Conservation (phyloP, 1,140 invertebrate genomes). For the Condylostylus longicornis region DNA sequence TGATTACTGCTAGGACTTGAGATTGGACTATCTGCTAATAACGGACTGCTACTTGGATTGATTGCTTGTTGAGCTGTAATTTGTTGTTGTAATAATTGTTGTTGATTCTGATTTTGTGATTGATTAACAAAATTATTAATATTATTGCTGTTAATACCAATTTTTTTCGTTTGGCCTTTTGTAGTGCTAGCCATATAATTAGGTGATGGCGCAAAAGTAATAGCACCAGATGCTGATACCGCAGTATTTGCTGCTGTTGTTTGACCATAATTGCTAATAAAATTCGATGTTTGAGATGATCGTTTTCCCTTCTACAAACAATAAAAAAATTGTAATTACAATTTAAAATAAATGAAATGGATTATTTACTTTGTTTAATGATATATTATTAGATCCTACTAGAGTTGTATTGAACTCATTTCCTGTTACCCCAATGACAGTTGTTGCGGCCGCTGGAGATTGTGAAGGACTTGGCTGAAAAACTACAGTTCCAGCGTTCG, state of each 20-base stretch:
- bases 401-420: slow-evolving; percentile 32
- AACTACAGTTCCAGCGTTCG: slow-evolving; percentile 31
- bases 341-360: neutral
- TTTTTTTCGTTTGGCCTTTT: slow-evolving; percentile 31
- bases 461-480: slow-evolving; percentile 32
- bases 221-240: slow-evolving; percentile 5
- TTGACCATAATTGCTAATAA: slow-evolving; percentile 3
- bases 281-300: too few relatives aligned
- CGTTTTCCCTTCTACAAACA: slow-evolving; percentile 27
- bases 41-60: slow-evolving; percentile 29
- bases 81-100: slow-evolving; percentile 6
- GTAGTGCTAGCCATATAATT: slow-evolving; percentile 28
- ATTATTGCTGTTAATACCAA: slow-evolving; percentile 3
- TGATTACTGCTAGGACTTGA: slow-evolving; percentile 23
- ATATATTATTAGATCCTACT: slow-evolving; percentile 31
- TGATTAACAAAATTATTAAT: slow-evolving; percentile 10
- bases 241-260: slow-evolving; percentile 15
- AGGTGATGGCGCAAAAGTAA: slow-evolving; percentile 7
- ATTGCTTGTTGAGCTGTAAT: slow-evolving; percentile 22
- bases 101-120: slow-evolving; percentile 4
- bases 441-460: slow-evolving; percentile 30
- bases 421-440: slow-evolving; percentile 29
- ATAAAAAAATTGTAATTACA: neutral
- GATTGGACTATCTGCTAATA: slow-evolving; percentile 28
- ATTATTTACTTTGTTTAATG: slow-evolving; percentile 26